Conservation (phyloP, 1,140 invertebrate species). For the Drosophila lacteicornis region DNA sequence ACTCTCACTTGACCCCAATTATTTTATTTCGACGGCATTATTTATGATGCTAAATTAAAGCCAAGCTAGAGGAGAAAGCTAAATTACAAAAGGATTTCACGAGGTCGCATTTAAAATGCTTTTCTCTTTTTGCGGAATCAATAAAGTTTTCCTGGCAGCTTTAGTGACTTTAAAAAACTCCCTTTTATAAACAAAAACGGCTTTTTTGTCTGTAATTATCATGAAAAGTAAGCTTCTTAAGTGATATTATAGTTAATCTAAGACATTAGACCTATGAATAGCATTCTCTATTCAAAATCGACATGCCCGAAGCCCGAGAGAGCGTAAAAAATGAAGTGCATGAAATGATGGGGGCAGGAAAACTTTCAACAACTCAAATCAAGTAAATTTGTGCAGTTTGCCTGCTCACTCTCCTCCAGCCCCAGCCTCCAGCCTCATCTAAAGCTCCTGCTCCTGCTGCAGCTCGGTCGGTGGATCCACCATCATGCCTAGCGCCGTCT, state of each 20-base stretch:
- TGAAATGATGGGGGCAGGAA: conserved; percentile 8
- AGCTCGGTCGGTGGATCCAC: conserved; percentile 15
- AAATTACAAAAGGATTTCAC: neutral
- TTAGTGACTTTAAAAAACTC: too few relatives aligned
- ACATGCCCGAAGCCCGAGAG: neutral
- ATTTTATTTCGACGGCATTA: conserved; percentile 1
- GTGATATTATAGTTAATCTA: neutral
- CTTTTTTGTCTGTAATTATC: neutral
- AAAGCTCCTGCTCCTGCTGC: conserved; percentile 9
- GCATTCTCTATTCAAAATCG: neutral
- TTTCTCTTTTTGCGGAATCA: too few relatives aligned
- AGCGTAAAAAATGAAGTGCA: conserved; percentile 16
- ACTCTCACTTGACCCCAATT: conserved; percentile 16
- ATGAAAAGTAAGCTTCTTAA: too few relatives aligned
- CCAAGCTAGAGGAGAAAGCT: neutral
- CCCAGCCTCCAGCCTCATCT: neutral
- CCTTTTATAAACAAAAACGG: too few relatives aligned
- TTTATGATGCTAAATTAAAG: conserved; percentile 7
- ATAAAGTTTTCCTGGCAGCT: too few relatives aligned
- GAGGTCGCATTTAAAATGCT: conserved; percentile 4
- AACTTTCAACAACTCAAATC: conserved; percentile 28
- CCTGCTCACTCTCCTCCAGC: neutral
- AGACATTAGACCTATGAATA: neutral
- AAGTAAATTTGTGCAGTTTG: conserved; percentile 37
- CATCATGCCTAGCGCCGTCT: conserved; percentile 32